Base-by-base conservation (phyloP, 2,797 vertebrate species). In the Cryptoprocta ferox region DNA sequence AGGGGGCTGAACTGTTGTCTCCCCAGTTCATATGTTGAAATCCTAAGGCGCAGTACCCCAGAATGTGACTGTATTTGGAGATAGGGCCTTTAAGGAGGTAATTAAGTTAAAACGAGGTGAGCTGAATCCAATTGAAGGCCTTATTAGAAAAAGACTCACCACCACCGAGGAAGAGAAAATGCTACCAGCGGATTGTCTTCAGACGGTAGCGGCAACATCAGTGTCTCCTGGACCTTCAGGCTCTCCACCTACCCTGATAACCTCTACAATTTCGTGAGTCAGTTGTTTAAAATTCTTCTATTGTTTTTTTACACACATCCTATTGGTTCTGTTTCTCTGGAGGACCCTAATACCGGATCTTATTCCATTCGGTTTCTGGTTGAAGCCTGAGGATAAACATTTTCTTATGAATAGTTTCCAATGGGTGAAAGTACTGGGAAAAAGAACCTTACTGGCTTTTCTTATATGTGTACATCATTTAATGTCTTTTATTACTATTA, bases 141-240 rank as follows among this genome's bases (percentile, higher is more conserved):
- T 66, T 79, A 35, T 66, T 12, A 35, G 24, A 48, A 53, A 88
- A 85, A 65, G 28, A 53, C 35, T 21, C 35, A n/a, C 68, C 9
- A 24, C 10, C 19, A 14, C 11, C 0, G 3, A 68, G n/a, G 63
- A 59, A 45, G 26, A 48, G 18, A 5, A 18, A 16, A 5, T 1
- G 24, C 56, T 45, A 45, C 15, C 6, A 2, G 7, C 6, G 12
- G 35, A 65, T 4, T 4, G 61, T 10, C 7, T 26, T 37, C 0
- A 13, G 13, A 7, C 0, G 1, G 1, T 5, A 42, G 9, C 6
- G 1, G 12, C 18, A 18, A 45, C 7, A 0, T 19, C 11, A 3
- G 9, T 45, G 30, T 42, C n/a, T 13, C 35, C 53, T 21, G 15
- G 15, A 48, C 66, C 24, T 97, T 48, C 39, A 30, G 32, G 9